Percentiles rank a stretch among this genome's conserved stretches.
phyloP scores from a whole-genome alignment of 1,140 invertebrate species.

The Trissolcus basalis region DNA sequence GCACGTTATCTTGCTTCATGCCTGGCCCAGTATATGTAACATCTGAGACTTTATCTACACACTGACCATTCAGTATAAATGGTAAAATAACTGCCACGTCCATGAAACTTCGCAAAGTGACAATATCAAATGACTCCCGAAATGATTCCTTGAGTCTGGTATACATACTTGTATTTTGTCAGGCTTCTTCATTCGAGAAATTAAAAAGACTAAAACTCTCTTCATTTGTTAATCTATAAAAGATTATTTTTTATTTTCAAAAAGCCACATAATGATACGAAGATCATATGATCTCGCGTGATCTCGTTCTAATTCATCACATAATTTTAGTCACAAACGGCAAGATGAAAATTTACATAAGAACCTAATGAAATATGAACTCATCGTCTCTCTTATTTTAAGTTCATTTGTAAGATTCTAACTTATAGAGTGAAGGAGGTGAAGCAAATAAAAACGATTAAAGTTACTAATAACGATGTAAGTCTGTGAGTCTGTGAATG shows the following conservation, averaged over 20 bases:
- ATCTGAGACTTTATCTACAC: constrained; percentile 39
- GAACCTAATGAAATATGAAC: constrained; percentile 4
- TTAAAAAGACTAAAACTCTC: background rate
- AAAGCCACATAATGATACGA: too few relatives aligned
- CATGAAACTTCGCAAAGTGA: constrained; percentile 56
- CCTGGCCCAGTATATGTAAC: constrained; percentile 8
- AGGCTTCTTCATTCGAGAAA: constrained; percentile 20
- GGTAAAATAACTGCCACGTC: constrained; percentile 53
- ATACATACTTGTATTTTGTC: constrained; percentile 11
- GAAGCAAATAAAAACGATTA: constrained; percentile 37
- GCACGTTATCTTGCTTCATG: background rate
- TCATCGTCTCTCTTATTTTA: constrained; percentile 9
- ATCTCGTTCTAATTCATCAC: too few relatives aligned
- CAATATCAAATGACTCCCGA: constrained; percentile 48
- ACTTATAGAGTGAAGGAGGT: constrained; percentile 30
- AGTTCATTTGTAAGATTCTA: constrained; percentile 11
- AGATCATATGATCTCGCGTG: too few relatives aligned
- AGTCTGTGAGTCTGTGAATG: constrained; percentile 46
- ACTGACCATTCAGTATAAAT: constrained; percentile 54
- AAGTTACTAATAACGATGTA: constrained; percentile 65
- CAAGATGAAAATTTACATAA: too few relatives aligned
- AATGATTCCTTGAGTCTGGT: constrained; percentile 22
- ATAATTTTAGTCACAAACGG: too few relatives aligned
- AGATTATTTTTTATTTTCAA: too few relatives aligned
- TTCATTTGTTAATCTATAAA: too few relatives aligned